Conservation (phyloP, 30 jellyfish, hydroid and myxozoan genomes). For the Nemopilema nomurai region DNA sequence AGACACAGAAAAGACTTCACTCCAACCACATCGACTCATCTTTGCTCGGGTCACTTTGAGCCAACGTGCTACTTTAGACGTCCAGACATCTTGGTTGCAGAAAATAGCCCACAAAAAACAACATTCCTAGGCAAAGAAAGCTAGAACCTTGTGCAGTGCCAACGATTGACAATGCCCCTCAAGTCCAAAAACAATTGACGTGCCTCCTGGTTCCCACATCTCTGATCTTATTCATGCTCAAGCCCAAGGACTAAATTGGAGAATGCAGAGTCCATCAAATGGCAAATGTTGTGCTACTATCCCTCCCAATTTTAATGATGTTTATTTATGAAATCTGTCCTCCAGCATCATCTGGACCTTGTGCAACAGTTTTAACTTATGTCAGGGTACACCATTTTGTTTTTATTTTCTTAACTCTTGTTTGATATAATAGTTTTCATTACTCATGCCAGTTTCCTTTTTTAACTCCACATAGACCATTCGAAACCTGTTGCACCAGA, state of each 20-base stretch:
- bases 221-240: not conserved
- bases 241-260: not conserved
- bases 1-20: constrained; percentile 22
- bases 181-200: not conserved
- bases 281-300: constrained; percentile 10
- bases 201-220: not conserved
- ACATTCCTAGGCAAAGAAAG: not conserved
- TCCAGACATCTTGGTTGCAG: constrained; percentile 21
- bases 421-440: constrained; percentile 5
- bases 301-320: not conserved
- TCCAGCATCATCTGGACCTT: constrained; percentile 4
- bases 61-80: constrained; percentile 10
- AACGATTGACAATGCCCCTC: constrained; percentile 23
- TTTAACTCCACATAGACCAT: constrained; percentile 21
- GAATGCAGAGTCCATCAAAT: constrained; percentile 8
- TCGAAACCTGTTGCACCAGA: constrained; percentile 12
- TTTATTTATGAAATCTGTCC: not conserved
- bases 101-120: constrained; percentile 16
- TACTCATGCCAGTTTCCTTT: constrained; percentile 22
- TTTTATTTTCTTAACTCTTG: constrained; percentile 5
- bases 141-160: constrained; percentile 14
- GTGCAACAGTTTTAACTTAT: constrained; percentile 4
- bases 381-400: constrained; percentile 8
- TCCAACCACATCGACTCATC: constrained; percentile 9
- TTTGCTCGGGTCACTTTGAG: constrained; percentile 23